Base-by-base conservation (phyloP, 2,113 vertebrate species). In the Mola mola region DNA sequence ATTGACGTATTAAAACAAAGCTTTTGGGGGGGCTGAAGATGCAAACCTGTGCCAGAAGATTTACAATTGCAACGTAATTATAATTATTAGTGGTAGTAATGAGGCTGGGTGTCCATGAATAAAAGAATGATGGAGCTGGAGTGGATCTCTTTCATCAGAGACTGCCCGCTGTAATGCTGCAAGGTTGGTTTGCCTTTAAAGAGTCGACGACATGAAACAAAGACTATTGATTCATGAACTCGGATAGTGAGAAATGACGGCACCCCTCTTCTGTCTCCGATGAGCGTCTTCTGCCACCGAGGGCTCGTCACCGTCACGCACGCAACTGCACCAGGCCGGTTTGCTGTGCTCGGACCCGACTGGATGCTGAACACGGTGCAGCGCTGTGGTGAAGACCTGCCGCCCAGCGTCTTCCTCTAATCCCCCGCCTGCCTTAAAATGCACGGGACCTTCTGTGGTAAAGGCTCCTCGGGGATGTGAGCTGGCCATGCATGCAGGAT, bases 351-450 rank as follows among this genome's bases (percentile, higher is more conserved):
- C 67, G 59, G 19, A 61, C 68, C 60, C 7, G 61, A 57, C 68
- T 68, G 68, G 81, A 83, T 81, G 81, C 77, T 82, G 80, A 71
- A 71, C 69, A 66, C 29, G 68, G 69, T 75, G 6, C 78, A 48
- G 70, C 57, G 64, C 61, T 31, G 22, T 26, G 22, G 25, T 69
- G 71, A 78, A 72, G 65, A 86, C 78, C 78, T 78, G 78, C 61
- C 26, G 31, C 21, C 44, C 58, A 5, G 41, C 70, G 4, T 34
- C 29, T 53, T 60, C 42, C 64, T 63, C 37, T 83, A 46, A 87
- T 65, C 65, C 22, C 38, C 19, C 76, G 17, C 67, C 65, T 77
- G 53, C 84, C 70, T 82, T 82, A 76, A 87, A 86, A 89, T 87
- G 87, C 68, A 85, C 74, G 58, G 57, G 71, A 48, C 31, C 24